These are phyloP conservation scores for Eciton burchellii DNA, from an alignment of 1,140 invertebrate species.

Conservation along the genomic window DNA sequence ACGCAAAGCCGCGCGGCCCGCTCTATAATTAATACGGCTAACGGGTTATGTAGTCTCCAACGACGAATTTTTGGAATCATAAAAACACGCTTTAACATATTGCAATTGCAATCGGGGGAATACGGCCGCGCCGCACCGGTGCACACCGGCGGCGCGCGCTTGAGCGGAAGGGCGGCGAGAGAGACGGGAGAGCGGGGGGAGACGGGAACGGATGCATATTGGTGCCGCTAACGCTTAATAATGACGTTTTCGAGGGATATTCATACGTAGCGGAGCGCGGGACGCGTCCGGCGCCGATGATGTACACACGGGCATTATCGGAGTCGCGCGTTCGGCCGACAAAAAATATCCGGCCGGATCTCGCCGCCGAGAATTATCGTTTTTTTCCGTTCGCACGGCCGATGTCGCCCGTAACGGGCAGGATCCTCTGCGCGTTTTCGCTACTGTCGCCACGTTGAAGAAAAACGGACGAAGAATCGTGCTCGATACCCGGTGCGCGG, in stretches of 20 bases:
- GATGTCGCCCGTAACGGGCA: constrained; percentile 22
- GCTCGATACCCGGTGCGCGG: too few relatives aligned
- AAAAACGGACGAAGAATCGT: too few relatives aligned
- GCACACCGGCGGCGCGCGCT: not conserved
- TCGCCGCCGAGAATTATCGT: not conserved
- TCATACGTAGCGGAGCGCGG: not conserved
- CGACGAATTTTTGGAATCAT: constrained; percentile 64
- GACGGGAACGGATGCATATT: constrained; percentile 50
- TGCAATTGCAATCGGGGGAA: constrained; percentile 61
- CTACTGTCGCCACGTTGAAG: not conserved
- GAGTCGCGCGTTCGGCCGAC: constrained; percentile 20
- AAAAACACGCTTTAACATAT: constrained; percentile 64
- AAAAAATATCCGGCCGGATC: constrained; percentile 12
- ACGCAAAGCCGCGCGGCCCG: constrained; percentile 45
- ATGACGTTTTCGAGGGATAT: constrained; percentile 46
- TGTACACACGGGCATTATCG: constrained; percentile 18
- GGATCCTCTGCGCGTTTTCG: constrained; percentile 8
- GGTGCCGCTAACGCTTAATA: constrained; percentile 59
- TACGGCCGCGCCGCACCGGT: constrained; percentile 7
- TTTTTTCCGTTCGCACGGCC: constrained; percentile 12
- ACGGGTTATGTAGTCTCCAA: constrained; percentile 60
- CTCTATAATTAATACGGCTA: constrained; percentile 60
- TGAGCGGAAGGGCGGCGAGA: constrained; percentile 9
- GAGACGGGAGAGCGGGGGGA: constrained; percentile 10
- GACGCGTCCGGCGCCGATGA: constrained; percentile 28